Conservation (phyloP, 2,113 vertebrate genomes). For the Upupa epops region DNA sequence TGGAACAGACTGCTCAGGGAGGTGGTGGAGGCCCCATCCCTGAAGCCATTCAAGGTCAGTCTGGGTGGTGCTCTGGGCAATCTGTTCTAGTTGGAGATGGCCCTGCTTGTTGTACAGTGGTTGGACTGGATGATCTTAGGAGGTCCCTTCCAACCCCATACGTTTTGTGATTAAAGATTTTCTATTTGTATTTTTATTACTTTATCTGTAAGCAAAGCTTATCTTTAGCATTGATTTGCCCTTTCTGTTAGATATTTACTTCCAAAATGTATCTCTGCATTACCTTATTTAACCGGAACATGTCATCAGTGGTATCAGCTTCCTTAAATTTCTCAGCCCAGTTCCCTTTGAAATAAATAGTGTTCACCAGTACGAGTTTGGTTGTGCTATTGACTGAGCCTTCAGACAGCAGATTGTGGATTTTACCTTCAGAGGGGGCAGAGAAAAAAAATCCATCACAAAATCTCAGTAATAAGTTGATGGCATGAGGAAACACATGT, state of each 20-base stretch:
- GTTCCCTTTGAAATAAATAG: conserved; percentile 93
- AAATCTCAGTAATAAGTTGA: background rate
- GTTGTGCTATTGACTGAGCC: conserved; percentile 74
- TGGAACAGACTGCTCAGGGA: too few species aligned
- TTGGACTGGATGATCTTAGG: too few species aligned
- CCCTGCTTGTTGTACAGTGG: too few species aligned
- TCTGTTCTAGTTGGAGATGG: too few species aligned
- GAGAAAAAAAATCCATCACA: background rate
- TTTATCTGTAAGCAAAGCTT: background rate
- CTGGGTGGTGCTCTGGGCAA: too few species aligned
- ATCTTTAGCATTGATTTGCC: background rate
- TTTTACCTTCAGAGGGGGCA: conserved; percentile 81
- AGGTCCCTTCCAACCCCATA: too few species aligned
- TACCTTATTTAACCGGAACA: conserved; percentile 85
- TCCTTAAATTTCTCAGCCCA: conserved; percentile 82
- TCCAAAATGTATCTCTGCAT: background rate
- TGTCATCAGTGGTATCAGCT: conserved; percentile 73
- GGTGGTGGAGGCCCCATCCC: too few species aligned
- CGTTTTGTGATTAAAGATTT: background rate
- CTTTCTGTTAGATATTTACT: background rate
- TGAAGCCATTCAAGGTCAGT: too few species aligned
- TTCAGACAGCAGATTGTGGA: conserved; percentile 81
- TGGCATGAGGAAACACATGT: background rate
- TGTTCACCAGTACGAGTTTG: conserved; percentile 88
- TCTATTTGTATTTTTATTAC: rapidly evolving